Base-by-base conservation (phyloP, 2,797 vertebrate genomes). In the Lithobates sylvaticus region DNA sequence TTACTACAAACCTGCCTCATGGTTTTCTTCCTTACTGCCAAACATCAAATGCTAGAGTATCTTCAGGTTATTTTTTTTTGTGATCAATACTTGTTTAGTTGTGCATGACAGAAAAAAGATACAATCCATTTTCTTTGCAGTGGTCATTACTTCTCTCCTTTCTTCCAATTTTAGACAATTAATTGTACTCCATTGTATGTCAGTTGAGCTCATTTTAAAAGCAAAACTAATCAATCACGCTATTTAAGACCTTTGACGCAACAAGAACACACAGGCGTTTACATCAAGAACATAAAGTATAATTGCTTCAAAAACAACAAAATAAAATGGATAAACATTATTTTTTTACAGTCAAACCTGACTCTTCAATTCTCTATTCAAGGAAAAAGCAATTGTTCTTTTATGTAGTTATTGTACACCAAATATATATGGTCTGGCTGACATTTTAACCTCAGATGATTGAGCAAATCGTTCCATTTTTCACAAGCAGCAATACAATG, bases 41-140 rank as follows among this genome's bases (percentile, higher is more conserved):
- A 36, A 47, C 29, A 73, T 76, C 61, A 81, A 27, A 16, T 71
- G 73, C 73, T 86, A 78, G 44, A 47, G 78, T 86, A 81, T 75
- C 72, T 86, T 71, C 72, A 76, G 70, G 78, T 64, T 81, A 68
- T 69, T 58, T 81, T 50, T 32, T 69, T 80, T 76, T 81, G 65
- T 76, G 34, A 86, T 86, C 84, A 86, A 81, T 86, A 67, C 78
- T 86, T 81, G 71, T 81, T 81, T 81, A 86, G 44, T 70, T 81
- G 84, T 76, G 84, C 84, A 86, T 86, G 84, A 81, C 84, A 76
- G 71, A 76, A 47, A 81, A 69, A 86, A 86, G 84, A 86, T 86
- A 81, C 78, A 86, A 86, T 86, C 84, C 68, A 86, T 86, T 86
- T 81, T 76, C 64, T 36, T 65, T 70, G 58, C 84, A 81, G 23